Percentiles rank a stretch among this genome's conserved stretches.
Evolutionary conservation across 2,113 vertebrate species (phyloP).

Genomic region (Syngnathoides biaculeatus): DNA sequence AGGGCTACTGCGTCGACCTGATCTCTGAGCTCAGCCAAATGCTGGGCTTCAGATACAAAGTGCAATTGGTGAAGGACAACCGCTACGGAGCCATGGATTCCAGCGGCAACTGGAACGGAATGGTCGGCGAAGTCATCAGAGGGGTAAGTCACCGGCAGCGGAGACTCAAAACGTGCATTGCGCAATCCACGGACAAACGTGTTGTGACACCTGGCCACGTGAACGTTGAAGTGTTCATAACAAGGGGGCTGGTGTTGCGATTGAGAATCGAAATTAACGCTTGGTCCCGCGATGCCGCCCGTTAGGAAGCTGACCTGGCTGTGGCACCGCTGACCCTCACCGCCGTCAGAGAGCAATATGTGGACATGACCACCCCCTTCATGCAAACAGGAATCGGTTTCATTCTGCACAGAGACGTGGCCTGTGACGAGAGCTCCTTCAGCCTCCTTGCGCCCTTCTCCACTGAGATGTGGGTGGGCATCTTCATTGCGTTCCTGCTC

Average conservation of each 20-base stretch:
- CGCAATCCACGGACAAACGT: background rate
- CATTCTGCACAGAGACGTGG: slow-evolving; percentile 70
- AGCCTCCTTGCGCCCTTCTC: slow-evolving; percentile 83
- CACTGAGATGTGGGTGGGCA: slow-evolving; percentile 79
- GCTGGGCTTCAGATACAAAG: slow-evolving; percentile 74
- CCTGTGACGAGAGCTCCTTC: slow-evolving; percentile 66
- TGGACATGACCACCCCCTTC: slow-evolving; percentile 84
- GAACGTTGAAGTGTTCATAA: background rate
- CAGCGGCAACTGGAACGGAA: slow-evolving; percentile 77
- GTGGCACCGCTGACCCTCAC: slow-evolving; percentile 82
- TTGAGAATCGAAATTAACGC: background rate
- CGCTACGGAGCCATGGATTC: slow-evolving; percentile 67
- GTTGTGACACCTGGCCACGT: background rate
- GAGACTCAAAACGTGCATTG: background rate
- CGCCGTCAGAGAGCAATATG: slow-evolving; percentile 67
- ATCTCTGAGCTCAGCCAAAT: slow-evolving; percentile 69
- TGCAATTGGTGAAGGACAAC: slow-evolving; percentile 78
- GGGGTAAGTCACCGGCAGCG: slow-evolving; percentile 63
- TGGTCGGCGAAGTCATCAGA: slow-evolving; percentile 81
- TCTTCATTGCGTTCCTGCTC: slow-evolving; percentile 79
- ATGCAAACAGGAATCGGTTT: slow-evolving; percentile 85
- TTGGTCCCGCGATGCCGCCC: background rate
- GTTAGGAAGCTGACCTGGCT: slow-evolving; percentile 82
- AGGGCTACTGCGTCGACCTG: slow-evolving; percentile 84
- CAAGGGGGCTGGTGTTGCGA: background rate